These are phyloP conservation scores for Stigmatopora argus DNA, from an alignment of 2,113 vertebrate species.

Conservation along the genomic window DNA sequence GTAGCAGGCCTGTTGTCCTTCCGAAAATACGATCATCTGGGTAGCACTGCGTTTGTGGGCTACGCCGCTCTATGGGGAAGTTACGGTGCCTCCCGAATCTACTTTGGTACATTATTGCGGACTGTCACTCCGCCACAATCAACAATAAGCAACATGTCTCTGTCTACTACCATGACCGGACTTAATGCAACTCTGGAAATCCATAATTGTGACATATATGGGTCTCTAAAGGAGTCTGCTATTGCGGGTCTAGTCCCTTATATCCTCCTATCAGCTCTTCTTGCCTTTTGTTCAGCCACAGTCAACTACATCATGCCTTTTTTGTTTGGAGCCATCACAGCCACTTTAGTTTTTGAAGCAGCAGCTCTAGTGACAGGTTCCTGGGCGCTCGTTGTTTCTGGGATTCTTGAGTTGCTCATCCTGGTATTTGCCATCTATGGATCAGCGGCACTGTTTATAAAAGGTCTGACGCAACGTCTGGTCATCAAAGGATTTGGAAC, in stretches of 20 bases:
- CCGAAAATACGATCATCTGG: slow-evolving; percentile 82
- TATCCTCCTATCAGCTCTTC: slow-evolving; percentile 75
- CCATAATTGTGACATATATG: background rate
- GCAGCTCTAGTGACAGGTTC: slow-evolving; percentile 61
- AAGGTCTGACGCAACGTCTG: slow-evolving; percentile 80
- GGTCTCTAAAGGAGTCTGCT: slow-evolving; percentile 58
- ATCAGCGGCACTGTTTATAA: slow-evolving; percentile 74
- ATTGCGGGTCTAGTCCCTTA: slow-evolving; percentile 80
- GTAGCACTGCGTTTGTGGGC: slow-evolving; percentile 78
- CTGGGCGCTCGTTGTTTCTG: slow-evolving; percentile 78
- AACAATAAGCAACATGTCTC: background rate
- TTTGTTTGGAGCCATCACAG: slow-evolving; percentile 78
- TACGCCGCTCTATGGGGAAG: slow-evolving; percentile 84
- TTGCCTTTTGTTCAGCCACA: slow-evolving; percentile 84
- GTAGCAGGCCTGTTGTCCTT: slow-evolving; percentile 81
- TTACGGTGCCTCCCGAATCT: slow-evolving; percentile 77
- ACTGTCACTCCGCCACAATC: background rate
- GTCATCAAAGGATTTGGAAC: slow-evolving; percentile 81
- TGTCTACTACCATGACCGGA: slow-evolving; percentile 5
- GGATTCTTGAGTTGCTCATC: slow-evolving; percentile 74
- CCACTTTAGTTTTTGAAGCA: slow-evolving; percentile 79
- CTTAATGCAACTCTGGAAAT: slow-evolving; percentile 16
- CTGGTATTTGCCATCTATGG: slow-evolving; percentile 78
- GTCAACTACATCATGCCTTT: slow-evolving; percentile 88
- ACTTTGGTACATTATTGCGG: slow-evolving; percentile 46